Base-by-base conservation (phyloP, 2,888 invertebrate genomes). In the Melanophora roralis region DNA sequence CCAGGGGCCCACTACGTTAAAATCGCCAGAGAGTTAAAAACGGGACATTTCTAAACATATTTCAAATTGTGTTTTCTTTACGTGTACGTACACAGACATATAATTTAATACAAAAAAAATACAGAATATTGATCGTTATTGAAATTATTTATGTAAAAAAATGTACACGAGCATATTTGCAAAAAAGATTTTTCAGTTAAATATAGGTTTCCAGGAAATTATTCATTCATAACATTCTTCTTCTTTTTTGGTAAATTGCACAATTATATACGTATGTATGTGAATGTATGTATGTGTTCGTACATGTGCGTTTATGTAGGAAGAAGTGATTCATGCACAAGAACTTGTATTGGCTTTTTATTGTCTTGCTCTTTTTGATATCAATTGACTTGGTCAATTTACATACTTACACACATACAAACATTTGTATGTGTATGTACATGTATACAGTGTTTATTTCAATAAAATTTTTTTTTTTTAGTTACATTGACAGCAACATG, bases 401-500 rank as follows among this genome's bases (percentile, higher is more conserved):
- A 36, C 14, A 12, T 34, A 45, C 34, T 23, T 1, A 21, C 8
- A 43, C n/a, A 40, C 19, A 5, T 27, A 6, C 27, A 5, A 27
- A 27, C 6, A 27, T 27, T 27, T 27, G 27, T 5, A 3, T 27
- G 27, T 27, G 6, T 3, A 3, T 27, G 27, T 27, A 27, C 3
- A 27, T 27, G 6, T 27, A 5, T 27, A 27, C 6, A 27, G 27
- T 27, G 27, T 27, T 27, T 47, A 1, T 19, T 47, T 11, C 7
- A n/a, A 27, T 27, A 6, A 27, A 27, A 1, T 45, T 38, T 49
- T 49, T 65, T 49, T 47, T 21, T 40, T 65, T 65, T 65, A 21
- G 19, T 57, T 57, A 65, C 65, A 53, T 47, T 65, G 65, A 65
- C 65, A 57, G 40, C 73, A 65, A 65, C 65, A 74, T 74, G 57